phyloP scores from a whole-genome alignment of 92 coral and sea anemone species.

The Heliopora coerulea region DNA sequence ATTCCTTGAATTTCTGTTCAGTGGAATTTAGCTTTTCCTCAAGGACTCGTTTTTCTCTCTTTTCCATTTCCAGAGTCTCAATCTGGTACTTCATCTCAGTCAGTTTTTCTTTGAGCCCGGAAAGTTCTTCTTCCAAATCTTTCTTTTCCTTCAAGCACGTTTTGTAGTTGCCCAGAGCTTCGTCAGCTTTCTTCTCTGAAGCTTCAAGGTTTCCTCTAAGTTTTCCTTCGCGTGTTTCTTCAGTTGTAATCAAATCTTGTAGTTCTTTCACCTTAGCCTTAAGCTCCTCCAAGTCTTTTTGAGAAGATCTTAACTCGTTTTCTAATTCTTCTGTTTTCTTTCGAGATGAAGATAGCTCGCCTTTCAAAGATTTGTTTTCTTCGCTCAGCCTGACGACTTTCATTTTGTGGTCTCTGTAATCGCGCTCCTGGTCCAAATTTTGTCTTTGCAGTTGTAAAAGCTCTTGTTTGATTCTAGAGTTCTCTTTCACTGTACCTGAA shows the following conservation, averaged over 20 bases:
- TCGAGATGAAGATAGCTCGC: background rate
- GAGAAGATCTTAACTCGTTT: background rate
- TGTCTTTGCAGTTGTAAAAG: conserved; percentile 60
- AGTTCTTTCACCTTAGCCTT: conserved; percentile 69
- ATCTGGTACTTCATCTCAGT: conserved; percentile 32
- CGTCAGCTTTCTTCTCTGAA: conserved; percentile 65
- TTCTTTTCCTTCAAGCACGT: conserved; percentile 72
- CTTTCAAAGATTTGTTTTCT: conserved; percentile 11
- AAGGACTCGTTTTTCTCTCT: conserved; percentile 52
- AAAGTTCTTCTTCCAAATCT: conserved; percentile 69
- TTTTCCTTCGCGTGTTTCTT: conserved; percentile 72
- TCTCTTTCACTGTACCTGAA: conserved; percentile 52
- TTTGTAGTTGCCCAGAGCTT: conserved; percentile 63
- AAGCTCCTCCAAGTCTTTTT: conserved; percentile 60
- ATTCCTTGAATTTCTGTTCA: conserved; percentile 52
- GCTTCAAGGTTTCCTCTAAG: conserved; percentile 55
- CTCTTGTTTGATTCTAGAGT: conserved; percentile 59
- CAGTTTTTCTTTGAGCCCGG: conserved; percentile 57
- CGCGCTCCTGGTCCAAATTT: conserved; percentile 13
- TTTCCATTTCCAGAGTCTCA: conserved; percentile 12
- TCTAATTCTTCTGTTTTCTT: conserved; percentile 14
- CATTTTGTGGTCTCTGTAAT: background rate
- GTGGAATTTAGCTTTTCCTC: conserved; percentile 58
- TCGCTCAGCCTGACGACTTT: background rate
- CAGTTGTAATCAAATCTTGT: conserved; percentile 65